phyloP scores from a whole-genome alignment of 1,140 invertebrate genomes.

The Manduca sexta region DNA sequence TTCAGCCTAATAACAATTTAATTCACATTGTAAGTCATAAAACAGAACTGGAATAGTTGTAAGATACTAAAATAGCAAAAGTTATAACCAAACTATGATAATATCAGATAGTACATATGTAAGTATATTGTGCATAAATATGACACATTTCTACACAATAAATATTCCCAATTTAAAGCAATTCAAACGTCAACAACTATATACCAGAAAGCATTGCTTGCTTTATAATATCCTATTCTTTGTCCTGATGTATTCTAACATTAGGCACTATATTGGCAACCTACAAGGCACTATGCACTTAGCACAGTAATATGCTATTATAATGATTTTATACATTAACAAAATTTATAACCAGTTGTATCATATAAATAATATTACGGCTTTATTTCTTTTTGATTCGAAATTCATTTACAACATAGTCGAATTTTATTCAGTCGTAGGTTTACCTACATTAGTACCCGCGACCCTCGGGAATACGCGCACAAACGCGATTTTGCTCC shows the following conservation, averaged over 20 bases:
- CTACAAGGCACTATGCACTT: conserved; percentile 75
- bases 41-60: background rate
- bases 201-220: background rate
- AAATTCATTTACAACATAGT: no score
- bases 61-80: background rate
- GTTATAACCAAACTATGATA: conserved; percentile 1
- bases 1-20: conserved; percentile 38
- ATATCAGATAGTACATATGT: background rate
- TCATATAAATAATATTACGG: conserved; percentile 12
- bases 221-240: conserved; percentile 37
- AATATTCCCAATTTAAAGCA: background rate
- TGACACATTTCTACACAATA: background rate
- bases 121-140: conserved; percentile 4
- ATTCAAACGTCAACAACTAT: background rate
- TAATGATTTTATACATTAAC: conserved; percentile 36
- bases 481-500: no score
- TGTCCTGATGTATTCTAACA: conserved; percentile 61
- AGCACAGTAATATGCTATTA: conserved; percentile 66
- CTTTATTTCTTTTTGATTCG: background rate
- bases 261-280: conserved; percentile 74
- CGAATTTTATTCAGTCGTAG: no score
- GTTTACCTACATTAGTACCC: background rate
- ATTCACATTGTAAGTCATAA: background rate
- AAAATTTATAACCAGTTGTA: conserved; percentile 24
- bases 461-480: background rate